These are phyloP conservation scores for Sialia sialis DNA, from an alignment of 2,113 vertebrate genomes.

Conservation along the genomic window DNA sequence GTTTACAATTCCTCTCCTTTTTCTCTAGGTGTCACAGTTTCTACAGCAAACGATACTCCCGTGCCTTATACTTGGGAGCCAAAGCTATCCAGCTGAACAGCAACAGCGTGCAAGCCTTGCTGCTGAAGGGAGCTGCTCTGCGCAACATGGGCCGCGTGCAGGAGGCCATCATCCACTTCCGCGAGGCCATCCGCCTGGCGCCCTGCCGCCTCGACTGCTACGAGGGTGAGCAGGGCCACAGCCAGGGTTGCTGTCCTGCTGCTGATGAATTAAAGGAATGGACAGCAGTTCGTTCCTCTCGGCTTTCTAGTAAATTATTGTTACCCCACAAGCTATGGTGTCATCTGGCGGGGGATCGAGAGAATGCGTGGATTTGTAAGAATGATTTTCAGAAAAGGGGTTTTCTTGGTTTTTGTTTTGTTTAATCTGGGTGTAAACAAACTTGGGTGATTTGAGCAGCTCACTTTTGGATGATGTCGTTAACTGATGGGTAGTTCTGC, in stretches of 20 bases:
- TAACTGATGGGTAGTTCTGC: background rate
- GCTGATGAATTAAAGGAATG: background rate
- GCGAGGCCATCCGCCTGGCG: slow-evolving; percentile 92
- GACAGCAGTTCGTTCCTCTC: background rate
- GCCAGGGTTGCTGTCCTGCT: accelerated
- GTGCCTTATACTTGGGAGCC: slow-evolving; percentile 93
- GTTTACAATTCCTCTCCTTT: background rate
- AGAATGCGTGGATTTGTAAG: accelerated
- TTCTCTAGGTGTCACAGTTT: slow-evolving; percentile 91
- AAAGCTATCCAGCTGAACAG: slow-evolving; percentile 98
- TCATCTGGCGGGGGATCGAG: accelerated
- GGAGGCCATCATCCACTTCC: slow-evolving; percentile 97
- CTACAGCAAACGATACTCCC: slow-evolving; percentile 95
- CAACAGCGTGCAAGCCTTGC: slow-evolving; percentile 93
- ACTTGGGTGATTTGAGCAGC: background rate
- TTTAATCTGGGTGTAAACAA: background rate
- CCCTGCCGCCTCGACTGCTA: slow-evolving; percentile 97
- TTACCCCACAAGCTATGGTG: accelerated
- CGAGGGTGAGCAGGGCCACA: slow-evolving; percentile 89
- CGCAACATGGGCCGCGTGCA: slow-evolving; percentile 96
- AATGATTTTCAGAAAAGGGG: background rate
- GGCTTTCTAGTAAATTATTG: background rate
- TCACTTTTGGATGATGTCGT: accelerated
- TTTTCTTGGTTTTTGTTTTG: background rate
- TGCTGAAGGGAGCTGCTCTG: slow-evolving; percentile 93